These are phyloP conservation scores for Muscina levida DNA, from an alignment of 2,888 invertebrate species.

Conservation along the genomic window DNA sequence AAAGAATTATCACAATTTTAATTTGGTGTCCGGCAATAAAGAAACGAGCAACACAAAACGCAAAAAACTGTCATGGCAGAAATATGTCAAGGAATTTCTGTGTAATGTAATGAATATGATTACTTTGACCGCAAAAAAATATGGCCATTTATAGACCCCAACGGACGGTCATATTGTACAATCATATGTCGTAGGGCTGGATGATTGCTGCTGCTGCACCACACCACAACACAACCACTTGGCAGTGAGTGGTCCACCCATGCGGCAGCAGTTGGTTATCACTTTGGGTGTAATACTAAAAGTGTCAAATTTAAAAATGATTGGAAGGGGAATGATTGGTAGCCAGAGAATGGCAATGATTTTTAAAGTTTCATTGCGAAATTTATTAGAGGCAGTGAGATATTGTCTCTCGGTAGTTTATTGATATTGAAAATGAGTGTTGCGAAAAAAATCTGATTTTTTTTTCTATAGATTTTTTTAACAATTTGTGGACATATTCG, in stretches of 20 bases:
- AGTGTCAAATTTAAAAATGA: slow-evolving; percentile 21
- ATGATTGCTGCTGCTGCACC: too few relatives aligned
- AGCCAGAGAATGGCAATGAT: neutral
- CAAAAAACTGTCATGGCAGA: slow-evolving; percentile 27
- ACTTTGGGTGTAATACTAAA: slow-evolving; percentile 30
- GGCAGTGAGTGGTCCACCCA: too few relatives aligned
- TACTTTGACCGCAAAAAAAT: slow-evolving; percentile 16
- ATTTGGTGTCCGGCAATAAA: slow-evolving; percentile 58
- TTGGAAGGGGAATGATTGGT: slow-evolving; percentile 28
- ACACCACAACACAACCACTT: too few relatives aligned
- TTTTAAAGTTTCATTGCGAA: neutral
- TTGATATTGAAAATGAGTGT: too few relatives aligned
- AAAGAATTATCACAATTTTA: slow-evolving; percentile 63
- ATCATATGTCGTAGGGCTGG: slow-evolving; percentile 14
- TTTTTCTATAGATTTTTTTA: too few relatives aligned
- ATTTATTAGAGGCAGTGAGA: neutral
- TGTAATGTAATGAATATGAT: slow-evolving; percentile 37
- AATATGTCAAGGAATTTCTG: slow-evolving; percentile 39
- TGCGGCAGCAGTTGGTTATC: slow-evolving; percentile 14
- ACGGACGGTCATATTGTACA: too few relatives aligned
- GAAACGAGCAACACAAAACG: slow-evolving; percentile 18
- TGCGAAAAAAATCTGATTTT: too few relatives aligned
- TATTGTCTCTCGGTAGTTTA: too few relatives aligned
- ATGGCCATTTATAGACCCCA: slow-evolving; percentile 21
- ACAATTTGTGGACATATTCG: too few relatives aligned